These are phyloP conservation scores for Cremastobaeus sp. DNA, from an alignment of 2,888 invertebrate genomes.

Conservation along the genomic window DNA sequence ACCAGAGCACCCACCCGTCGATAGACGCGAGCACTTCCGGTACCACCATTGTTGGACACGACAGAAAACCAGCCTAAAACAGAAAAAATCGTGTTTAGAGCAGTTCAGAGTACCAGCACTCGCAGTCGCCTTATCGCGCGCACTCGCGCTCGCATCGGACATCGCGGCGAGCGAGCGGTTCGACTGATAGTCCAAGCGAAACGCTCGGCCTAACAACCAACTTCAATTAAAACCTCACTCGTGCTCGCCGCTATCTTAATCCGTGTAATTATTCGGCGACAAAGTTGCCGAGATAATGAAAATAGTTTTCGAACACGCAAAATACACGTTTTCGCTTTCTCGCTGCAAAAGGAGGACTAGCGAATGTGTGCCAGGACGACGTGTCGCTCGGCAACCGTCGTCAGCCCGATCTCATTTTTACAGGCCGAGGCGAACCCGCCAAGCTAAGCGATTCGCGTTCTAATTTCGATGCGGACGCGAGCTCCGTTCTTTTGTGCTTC, in stretches of 20 bases:
- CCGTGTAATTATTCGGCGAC: conserved; percentile 13
- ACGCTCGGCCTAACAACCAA: neutral
- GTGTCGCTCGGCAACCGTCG: neutral
- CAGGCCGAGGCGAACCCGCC: conserved; percentile 65
- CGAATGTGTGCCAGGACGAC: conserved; percentile 61
- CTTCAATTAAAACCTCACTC: conserved; percentile 16
- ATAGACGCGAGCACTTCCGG: conserved; percentile 75
- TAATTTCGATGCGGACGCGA: conserved; percentile 52
- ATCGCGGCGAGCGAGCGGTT: too few species aligned
- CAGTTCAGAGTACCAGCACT: neutral
- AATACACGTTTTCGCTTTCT: conserved; percentile 65
- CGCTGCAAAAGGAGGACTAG: conserved; percentile 47
- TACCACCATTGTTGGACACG: conserved; percentile 73
- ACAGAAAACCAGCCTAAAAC: conserved; percentile 76
- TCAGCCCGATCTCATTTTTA: conserved; percentile 50
- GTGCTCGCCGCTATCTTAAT: conserved; percentile 13
- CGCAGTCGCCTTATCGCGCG: neutral
- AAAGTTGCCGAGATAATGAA: conserved; percentile 20
- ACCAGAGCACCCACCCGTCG: conserved; percentile 74
- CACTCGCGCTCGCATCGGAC: too few species aligned
- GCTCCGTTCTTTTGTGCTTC: conserved; percentile 19
- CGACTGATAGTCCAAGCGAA: neutral
- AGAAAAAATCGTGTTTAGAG: conserved; percentile 17
- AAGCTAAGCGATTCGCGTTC: conserved; percentile 62
- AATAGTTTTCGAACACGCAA: conserved; percentile 14